Base-by-base conservation (phyloP, 2,888 invertebrate genomes). In the Rugalucina vietnamica region DNA sequence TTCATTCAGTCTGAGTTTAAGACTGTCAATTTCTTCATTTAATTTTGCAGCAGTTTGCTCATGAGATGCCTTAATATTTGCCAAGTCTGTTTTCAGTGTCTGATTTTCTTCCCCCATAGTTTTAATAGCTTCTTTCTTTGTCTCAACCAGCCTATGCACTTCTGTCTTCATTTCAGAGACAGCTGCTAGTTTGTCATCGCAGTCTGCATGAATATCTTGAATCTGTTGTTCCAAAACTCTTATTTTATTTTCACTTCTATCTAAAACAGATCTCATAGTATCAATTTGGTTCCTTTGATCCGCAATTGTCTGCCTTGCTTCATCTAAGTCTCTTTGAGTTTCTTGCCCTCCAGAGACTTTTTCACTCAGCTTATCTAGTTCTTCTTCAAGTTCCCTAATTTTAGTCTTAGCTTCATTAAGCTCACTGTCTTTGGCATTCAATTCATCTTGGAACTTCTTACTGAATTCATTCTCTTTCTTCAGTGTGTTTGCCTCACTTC, bases 381-480 rank as follows among this genome's bases (percentile, higher is more conserved):
- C 69, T 29, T 18, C 54, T 37, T 82, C 27, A 29, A 50, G 27
- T 8, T 60, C 32, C 24, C 74, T 76, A 36, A 76, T 34, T n/a
- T 50, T 57, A 32, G 14, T 43, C 10, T 70, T 57, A 14, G 60
- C 76, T 54, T 81, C 65, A 2, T 29, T 29, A 43, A 76, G 5
- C 29, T 72, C 72, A 2, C 1, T 43, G 18, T 8, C 72, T 72
- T 72, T 49, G 18, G 18, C 18, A 72, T 72, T 37, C 1, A 72
- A 1, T 12, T 72, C n/a, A 72, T 24, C 18, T 75, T 75, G 70
- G 75, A 49, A 27, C 37, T 75, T 65, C 39, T 82, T 65, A 18
- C 84, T 49, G 0, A 32, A 77, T 27, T 60, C 78, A 2, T 82
- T 79, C 24, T 83, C 82, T 70, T 81, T 79, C 29, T 82, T 75